A percentile compares a stretch with the other conserved stretches of the same genome.
Evolutionary conservation across 2,888 invertebrate species (phyloP).

Genomic region (Petrolisthes cinctipes): DNA sequence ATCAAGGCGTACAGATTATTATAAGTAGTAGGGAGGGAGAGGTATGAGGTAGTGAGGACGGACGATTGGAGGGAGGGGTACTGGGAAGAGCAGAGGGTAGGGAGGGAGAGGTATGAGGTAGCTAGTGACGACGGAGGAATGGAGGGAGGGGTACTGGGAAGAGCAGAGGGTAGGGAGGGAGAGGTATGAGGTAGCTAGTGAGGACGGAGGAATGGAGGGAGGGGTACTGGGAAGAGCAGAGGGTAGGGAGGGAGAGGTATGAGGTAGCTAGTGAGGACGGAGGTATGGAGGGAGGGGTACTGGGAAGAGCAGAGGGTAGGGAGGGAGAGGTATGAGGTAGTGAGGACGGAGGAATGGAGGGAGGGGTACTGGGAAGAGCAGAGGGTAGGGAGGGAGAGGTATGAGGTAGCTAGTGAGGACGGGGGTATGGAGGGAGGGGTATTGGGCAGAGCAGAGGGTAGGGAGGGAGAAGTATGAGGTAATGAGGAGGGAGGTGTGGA

Average conservation of each 20-base stretch:
- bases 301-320: background rate
- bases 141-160: no score
- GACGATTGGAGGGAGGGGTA: background rate
- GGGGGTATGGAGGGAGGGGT: background rate
- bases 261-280: background rate
- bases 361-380: no score
- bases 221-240: no score
- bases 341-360: background rate
- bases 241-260: background rate
- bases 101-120: background rate
- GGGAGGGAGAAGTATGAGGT: background rate
- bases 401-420: background rate
- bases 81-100: no score
- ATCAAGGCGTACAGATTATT: background rate
- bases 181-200: background rate
- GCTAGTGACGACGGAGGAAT: background rate
- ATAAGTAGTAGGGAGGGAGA: background rate
- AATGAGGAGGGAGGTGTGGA: background rate
- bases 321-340: background rate
- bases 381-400: background rate
- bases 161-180: background rate
- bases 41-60: background rate
- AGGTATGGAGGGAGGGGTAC: background rate
- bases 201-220: background rate
- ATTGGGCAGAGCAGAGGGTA: no score